These are phyloP conservation scores for Coracopsis vasa DNA, from an alignment of 2,113 vertebrate genomes.

Conservation along the genomic window DNA sequence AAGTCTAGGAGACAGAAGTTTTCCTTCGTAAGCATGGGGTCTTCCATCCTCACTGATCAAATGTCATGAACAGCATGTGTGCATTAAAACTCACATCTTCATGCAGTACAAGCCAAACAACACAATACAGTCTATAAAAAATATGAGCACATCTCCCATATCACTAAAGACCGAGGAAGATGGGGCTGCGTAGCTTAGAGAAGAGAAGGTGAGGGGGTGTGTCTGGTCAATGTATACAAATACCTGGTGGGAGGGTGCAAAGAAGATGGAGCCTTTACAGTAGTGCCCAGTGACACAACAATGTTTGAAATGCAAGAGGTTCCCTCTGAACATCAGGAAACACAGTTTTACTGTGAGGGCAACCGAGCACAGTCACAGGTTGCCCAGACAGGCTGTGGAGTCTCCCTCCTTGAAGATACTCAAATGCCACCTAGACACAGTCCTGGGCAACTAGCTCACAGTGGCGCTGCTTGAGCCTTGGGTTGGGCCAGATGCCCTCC, in stretches of 20 bases:
- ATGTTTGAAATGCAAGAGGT: neutral
- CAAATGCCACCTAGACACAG: rapidly evolving
- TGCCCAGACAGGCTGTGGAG: neutral
- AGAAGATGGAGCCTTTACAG: neutral
- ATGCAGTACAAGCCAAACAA: neutral
- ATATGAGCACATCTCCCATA: neutral
- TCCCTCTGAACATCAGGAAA: neutral
- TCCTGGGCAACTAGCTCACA: neutral
- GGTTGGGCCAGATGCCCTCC: neutral
- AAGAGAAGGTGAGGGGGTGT: neutral
- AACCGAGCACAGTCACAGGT: rapidly evolving
- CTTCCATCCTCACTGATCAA: neutral
- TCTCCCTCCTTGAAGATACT: neutral
- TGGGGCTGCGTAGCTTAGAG: neutral
- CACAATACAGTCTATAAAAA: neutral
- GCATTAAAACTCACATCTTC: neutral
- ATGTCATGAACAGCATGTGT: neutral
- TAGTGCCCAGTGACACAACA: neutral
- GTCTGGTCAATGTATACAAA: neutral
- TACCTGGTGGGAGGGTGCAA: neutral
- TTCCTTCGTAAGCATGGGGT: neutral
- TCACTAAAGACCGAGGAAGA: neutral
- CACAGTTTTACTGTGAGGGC: neutral
- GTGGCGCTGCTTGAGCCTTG: neutral
- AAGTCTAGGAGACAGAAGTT: neutral